phyloP scores from a whole-genome alignment of 2,797 vertebrate species.

The Falco concolor region DNA sequence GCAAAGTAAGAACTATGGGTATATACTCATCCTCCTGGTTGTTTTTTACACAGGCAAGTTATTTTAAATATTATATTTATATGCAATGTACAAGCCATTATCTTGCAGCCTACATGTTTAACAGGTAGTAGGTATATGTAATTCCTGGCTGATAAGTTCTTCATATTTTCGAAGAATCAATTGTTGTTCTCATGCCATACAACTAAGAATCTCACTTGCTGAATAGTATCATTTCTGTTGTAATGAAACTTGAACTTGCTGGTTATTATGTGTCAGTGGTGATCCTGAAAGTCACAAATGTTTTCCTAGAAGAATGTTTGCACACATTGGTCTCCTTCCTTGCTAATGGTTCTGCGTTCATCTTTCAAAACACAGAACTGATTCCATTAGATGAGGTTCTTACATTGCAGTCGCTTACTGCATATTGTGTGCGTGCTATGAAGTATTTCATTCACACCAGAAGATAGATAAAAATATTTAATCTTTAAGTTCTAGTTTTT shows the following conservation, averaged over 20 bases:
- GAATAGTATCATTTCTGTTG: neutral
- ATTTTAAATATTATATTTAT: neutral
- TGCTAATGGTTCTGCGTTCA: neutral
- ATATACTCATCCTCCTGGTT: neutral
- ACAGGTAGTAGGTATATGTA: neutral
- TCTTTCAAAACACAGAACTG: neutral
- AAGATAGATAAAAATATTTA: neutral
- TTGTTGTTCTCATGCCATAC: neutral
- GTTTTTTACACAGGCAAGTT: neutral
- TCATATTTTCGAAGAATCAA: neutral
- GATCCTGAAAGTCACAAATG: neutral
- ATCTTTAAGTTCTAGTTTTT: neutral
- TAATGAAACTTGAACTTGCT: neutral
- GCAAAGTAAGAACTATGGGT: neutral
- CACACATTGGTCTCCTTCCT: neutral
- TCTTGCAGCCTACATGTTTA: neutral
- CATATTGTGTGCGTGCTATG: neutral
- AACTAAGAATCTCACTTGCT: neutral
- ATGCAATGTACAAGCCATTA: neutral
- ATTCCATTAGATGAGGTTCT: neutral
- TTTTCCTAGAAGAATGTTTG: neutral
- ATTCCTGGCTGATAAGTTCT: neutral
- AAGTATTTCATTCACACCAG: neutral
- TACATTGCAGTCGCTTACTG: neutral
- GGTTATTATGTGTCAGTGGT: neutral